These are phyloP conservation scores for Thecocarcelia acutangulata DNA, from an alignment of 2,888 invertebrate genomes.

Conservation along the genomic window DNA sequence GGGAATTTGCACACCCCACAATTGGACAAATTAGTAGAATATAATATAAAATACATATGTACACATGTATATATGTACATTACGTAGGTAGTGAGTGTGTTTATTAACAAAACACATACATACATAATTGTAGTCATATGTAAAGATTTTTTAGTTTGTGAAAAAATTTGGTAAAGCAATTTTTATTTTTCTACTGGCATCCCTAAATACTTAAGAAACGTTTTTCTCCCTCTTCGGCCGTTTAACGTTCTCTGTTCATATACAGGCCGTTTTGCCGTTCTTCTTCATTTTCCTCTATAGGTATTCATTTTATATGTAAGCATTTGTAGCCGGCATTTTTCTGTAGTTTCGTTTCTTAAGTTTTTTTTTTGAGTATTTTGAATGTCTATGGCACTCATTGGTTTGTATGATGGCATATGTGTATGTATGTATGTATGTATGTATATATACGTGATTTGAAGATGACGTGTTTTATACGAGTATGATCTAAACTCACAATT, in stretches of 20 bases:
- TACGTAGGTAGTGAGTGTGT: too few relatives aligned
- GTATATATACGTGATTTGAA: conserved; percentile 70
- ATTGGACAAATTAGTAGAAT: conserved; percentile 11
- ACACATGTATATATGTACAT: not conserved
- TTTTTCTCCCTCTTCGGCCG: not conserved
- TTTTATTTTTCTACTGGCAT: conserved; percentile 9
- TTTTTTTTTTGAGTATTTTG: conserved; percentile 27
- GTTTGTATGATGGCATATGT: conserved; percentile 40
- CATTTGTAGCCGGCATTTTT: conserved; percentile 58
- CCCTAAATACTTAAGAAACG: conserved; percentile 8
- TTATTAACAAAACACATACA: not conserved
- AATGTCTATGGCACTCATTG: conserved; percentile 23
- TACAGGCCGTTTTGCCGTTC: conserved; percentile 13
- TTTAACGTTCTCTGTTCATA: not conserved
- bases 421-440: too few relatives aligned
- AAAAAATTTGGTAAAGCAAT: not conserved
- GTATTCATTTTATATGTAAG: not conserved
- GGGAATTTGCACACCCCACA: conserved; percentile 56
- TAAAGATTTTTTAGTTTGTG: not conserved
- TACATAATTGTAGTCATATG: not conserved
- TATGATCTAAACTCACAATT: conserved; percentile 72
- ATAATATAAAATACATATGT: not conserved
- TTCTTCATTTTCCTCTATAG: not conserved
- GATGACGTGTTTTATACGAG: conserved; percentile 66
- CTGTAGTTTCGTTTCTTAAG: conserved; percentile 18